These are phyloP conservation scores for Salvelinus namaycush DNA, from an alignment of 2,113 vertebrate genomes.

Conservation along the genomic window DNA sequence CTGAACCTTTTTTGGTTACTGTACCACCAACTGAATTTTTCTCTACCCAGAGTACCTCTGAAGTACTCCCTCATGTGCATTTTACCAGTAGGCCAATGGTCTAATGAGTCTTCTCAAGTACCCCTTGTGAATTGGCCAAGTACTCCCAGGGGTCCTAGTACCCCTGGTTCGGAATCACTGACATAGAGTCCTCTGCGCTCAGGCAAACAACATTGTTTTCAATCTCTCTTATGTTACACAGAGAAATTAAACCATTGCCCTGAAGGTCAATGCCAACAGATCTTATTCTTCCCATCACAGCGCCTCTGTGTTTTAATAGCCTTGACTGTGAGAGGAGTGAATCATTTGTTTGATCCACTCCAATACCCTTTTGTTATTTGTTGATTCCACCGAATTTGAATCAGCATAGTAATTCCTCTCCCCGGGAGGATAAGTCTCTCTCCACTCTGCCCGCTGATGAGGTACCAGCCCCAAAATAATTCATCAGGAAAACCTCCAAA, in stretches of 20 bases:
- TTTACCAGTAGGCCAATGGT: no score
- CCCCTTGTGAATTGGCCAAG: no score
- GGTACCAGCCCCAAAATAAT: constrained; percentile 77
- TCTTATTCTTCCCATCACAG: constrained; percentile 46
- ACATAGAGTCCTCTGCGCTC: background rate
- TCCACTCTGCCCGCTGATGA: constrained; percentile 82
- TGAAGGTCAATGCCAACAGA: constrained; percentile 54
- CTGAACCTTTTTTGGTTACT: no score
- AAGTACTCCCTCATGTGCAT: no score
- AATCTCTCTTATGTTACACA: constrained; percentile 40
- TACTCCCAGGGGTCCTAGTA: no score
- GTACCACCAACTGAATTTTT: no score
- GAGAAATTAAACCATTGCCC: constrained; percentile 61
- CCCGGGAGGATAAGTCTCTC: constrained; percentile 78
- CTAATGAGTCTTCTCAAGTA: no score
- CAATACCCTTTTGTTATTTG: constrained; percentile 75
- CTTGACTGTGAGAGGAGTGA: constrained; percentile 42
- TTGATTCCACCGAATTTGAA: constrained; percentile 81
- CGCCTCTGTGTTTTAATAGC: constrained; percentile 51
- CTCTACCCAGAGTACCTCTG: no score
- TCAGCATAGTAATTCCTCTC: constrained; percentile 82
- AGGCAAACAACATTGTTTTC: constrained; percentile 3
- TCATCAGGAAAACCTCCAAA: constrained; percentile 84
- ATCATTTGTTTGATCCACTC: constrained; percentile 62
- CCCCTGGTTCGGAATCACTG: no score